Evolutionary conservation across 1,140 invertebrate genomes (phyloP).

Genomic region (Drosophila auraria): DNA sequence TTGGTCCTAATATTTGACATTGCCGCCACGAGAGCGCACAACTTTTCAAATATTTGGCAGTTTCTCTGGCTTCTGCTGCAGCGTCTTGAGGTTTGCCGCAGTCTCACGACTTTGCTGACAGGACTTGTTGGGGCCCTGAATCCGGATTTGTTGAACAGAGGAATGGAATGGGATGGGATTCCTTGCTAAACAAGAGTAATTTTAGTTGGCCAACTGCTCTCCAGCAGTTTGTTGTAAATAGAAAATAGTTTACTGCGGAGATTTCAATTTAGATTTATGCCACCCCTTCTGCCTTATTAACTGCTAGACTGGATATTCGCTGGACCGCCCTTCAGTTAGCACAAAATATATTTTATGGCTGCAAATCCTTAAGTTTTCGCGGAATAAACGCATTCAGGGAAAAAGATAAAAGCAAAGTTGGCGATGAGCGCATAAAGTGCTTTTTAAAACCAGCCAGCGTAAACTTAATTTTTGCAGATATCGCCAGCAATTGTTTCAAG

Average conservation of each 20-base stretch:
- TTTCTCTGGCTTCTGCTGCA: conserved; percentile 60
- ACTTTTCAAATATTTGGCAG: conserved; percentile 82
- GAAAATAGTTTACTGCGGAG: conserved; percentile 45
- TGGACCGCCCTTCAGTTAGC: conserved; percentile 39
- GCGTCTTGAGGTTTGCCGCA: conserved; percentile 72
- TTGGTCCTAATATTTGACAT: conserved; percentile 51
- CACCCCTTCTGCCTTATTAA: conserved; percentile 30
- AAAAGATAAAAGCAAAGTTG: conserved; percentile 32
- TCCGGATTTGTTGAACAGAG: neutral
- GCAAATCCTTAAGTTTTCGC: conserved; percentile 41
- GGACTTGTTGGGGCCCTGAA: conserved; percentile 8
- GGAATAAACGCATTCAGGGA: conserved; percentile 40
- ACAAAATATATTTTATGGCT: conserved; percentile 59
- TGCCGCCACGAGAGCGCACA: conserved; percentile 39
- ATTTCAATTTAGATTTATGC: conserved; percentile 44
- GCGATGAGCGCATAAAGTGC: conserved; percentile 43
- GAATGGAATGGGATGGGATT: too few relatives aligned
- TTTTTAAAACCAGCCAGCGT: conserved; percentile 75
- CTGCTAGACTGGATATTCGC: conserved; percentile 12
- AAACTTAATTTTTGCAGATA: conserved; percentile 78
- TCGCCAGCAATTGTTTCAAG: conserved; percentile 66
- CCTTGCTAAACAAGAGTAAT: conserved; percentile 29
- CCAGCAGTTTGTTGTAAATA: conserved; percentile 14
- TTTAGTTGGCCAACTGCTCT: conserved; percentile 32
- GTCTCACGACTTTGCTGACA: conserved; percentile 37